Evolutionary conservation across 2,888 invertebrate species (phyloP), one percentile per base, ranked within the genome.

Genomic region (Marronus borbonicus): DNA sequence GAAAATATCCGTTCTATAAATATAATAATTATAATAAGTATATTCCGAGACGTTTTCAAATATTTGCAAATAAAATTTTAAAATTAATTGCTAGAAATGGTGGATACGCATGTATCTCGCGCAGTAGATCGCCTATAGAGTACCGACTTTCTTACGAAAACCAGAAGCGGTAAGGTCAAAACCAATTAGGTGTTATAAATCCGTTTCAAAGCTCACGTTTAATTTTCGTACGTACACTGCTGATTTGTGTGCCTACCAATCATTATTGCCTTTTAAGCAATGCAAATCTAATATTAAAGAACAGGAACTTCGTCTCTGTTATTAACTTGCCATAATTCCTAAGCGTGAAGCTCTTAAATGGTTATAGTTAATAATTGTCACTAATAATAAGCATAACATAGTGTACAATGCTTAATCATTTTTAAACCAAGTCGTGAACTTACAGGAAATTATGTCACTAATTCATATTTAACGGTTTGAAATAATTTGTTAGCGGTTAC

Each of bases 1-100:
- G 44, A 24, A 60, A 24, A 60, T 62, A 44, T 44, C n/a, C 28
- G 50, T 68, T 68, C 49, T 24, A 68, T 50, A 50, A 60, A 44
- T 60, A 60, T 60, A 74, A 60, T 74, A 74, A 74, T 74, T 74
- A 62, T 44, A 39, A 7, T 74, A 44, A 39, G 44, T 74, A 58
- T 74, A 74, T 74, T 74, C 72, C 39, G 5, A 44, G 49, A 28
- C 72, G 55, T 62, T 74, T 28, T 49, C 60, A 74, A 60, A 74
- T 74, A 74, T 74, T 74, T 74, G 72, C 72, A 14, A 62, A 49
- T 52, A 2, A 12, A 65, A 39, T 36, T 49, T 49, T 55, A 20
- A 36, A 55, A 70, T 55, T 70, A 36, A 55, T 17, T 24, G 31
- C 31, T 36, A 39, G 8, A 72, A 72, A 74, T 44, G 49, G 44